Evolutionary conservation across 2,888 invertebrate species (phyloP), one percentile per base, ranked within the genome.

Genomic region (Dendrolimus houi): DNA sequence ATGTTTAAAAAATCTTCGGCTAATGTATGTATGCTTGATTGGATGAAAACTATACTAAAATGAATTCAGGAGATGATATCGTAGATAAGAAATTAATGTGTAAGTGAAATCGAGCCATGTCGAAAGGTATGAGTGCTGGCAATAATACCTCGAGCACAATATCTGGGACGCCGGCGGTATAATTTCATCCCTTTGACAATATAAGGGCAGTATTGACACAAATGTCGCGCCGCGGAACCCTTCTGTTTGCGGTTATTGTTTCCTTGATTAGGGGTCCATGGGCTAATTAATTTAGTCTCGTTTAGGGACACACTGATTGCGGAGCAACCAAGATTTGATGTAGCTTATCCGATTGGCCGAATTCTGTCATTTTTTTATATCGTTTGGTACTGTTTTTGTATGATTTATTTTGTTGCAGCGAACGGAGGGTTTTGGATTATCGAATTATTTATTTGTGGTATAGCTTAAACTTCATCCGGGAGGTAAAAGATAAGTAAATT

Each of bases 171-270:
- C 47, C 9, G 47, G 12, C 12, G 47, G 70, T 74, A 72, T 82
- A 77, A 82, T 80, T 79, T 73, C 72, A 75, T 72, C 72, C 68
- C 58, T 69, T 70, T 69, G 72, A 77, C 79, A 77, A 75, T 76
- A 76, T 75, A 79, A 81, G 85, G 84, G 75, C 72, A 72, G 74
- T 85, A 82, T 85, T 85, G 83, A 83, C 86, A 83, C 81, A 84
- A 79, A 79, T 81, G 80, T 71, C 71, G 72, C 75, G 47, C 47
- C 47, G 64, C 62, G 61, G 75, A 81, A 79, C 81, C 87, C 86
- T 84, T 83, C 81, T 83, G 80, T 83, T 84, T 83, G 83, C 77
- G 79, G 83, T 87, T 87, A 87, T 87, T 87, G 86, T 87, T 87
- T 85, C 82, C 84, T 78, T 83, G 81, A 83, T 82, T 84, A 75